These are phyloP conservation scores for Rhamphomyia laevipes DNA, from an alignment of 2,888 invertebrate genomes.

Conservation along the genomic window DNA sequence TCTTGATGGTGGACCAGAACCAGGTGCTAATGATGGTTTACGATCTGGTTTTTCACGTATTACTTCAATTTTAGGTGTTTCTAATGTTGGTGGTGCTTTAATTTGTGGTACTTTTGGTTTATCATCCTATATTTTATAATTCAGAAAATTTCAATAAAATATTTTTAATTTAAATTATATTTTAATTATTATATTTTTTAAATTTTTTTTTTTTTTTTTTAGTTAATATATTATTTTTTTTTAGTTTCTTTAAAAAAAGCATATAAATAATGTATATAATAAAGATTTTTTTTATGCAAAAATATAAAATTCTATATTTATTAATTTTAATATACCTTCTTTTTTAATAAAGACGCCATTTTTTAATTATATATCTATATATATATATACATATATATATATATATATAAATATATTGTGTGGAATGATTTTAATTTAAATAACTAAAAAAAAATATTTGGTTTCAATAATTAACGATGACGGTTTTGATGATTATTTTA, in stretches of 20 bases:
- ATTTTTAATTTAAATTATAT: no score
- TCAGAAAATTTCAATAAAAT: no score
- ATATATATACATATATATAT: no score
- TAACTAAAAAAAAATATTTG: no score
- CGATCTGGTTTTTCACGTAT: slow-evolving; percentile 64
- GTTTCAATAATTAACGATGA: no score
- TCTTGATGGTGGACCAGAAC: slow-evolving; percentile 50
- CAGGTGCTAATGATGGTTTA: slow-evolving; percentile 68
- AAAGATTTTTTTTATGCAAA: not conserved
- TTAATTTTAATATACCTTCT: not conserved
- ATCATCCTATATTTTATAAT: slow-evolving; percentile 24
- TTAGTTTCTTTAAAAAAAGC: not conserved
- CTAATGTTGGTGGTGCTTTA: slow-evolving; percentile 49
- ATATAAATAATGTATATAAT: not conserved
- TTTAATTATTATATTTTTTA: no score
- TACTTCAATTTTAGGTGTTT: slow-evolving; percentile 76
- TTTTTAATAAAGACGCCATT: not conserved
- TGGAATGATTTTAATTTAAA: no score
- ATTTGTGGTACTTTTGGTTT: slow-evolving; percentile 52
- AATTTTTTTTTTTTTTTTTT: not conserved
- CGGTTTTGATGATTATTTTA: no score
- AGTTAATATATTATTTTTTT: not conserved
- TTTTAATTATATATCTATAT: no score
- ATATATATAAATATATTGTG: no score
- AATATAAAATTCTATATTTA: no score